These are phyloP conservation scores for Ptiloglossa arizonensis DNA, from an alignment of 1,140 invertebrate genomes.

Conservation along the genomic window DNA sequence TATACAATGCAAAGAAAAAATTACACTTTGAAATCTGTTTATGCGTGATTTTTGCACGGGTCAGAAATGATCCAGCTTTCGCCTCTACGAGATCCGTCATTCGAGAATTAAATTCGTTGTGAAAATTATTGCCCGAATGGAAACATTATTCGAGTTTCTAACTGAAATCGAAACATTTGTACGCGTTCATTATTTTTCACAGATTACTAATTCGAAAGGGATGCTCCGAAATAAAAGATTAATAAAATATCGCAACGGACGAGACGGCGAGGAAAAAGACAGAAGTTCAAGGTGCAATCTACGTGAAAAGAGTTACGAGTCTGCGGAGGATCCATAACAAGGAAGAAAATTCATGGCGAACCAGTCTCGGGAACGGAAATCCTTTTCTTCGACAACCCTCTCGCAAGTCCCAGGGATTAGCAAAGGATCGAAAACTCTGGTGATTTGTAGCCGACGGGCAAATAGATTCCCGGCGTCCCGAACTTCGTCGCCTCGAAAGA, in stretches of 20 bases:
- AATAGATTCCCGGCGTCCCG: slow-evolving; percentile 50
- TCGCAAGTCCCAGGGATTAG: slow-evolving; percentile 51
- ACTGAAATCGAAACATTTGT: too few species aligned
- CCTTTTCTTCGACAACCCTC: slow-evolving; percentile 45
- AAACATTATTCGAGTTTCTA: too few species aligned
- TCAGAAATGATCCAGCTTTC: too few species aligned
- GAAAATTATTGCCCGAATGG: too few species aligned
- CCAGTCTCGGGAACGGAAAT: slow-evolving; percentile 46
- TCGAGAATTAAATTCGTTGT: too few species aligned
- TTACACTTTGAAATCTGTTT: too few species aligned
- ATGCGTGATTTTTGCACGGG: too few species aligned
- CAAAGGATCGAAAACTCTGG: slow-evolving; percentile 61
- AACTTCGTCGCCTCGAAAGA: slow-evolving; percentile 20
- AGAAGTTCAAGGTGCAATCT: neutral
- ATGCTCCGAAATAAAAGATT: neutral
- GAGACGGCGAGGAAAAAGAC: too few species aligned
- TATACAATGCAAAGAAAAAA: too few species aligned
- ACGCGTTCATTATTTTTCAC: too few species aligned
- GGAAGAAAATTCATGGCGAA: slow-evolving; percentile 47
- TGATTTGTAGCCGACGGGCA: slow-evolving; percentile 62
- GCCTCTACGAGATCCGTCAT: too few species aligned
- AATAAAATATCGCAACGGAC: neutral
- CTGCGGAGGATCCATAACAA: slow-evolving; percentile 27
- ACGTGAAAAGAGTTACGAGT: slow-evolving; percentile 20
- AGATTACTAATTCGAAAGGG: too few species aligned